Base-by-base conservation (phyloP, 2,888 invertebrate genomes). In the Tyria jacobaeae region DNA sequence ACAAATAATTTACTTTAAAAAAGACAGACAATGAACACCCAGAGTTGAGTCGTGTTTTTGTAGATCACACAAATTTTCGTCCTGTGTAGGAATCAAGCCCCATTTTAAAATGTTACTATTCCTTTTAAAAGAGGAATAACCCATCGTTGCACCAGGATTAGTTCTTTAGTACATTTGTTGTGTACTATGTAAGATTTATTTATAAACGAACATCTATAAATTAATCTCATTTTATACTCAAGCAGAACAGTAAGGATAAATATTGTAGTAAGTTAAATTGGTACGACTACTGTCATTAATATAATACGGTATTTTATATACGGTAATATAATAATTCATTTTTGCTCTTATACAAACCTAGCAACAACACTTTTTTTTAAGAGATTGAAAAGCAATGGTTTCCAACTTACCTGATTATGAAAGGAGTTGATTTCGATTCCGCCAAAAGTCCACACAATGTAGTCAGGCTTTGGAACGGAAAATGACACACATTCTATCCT, bases 381-480 rank as follows among this genome's bases (percentile, higher is more conserved):
- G 1, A 35, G 15, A 35, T 51, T 35, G 15, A 35, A 9, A 15
- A 9, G 61, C 66, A 35, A 37, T 27, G 3, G 31, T 41, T n/a
- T 25, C 25, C n/a, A 47, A 52, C 55, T 83, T 83, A 94, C 94
- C 78, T 95, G 94, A 80, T 96, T 95, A 79, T 95, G 95, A 74
- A 96, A 95, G 1, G 91, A 92, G 87, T 97, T 97, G 69, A 98
- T 96, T 87, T 97, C 96, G 66, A 95, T 95, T 14, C 97, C 98
- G 75, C 96, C 96, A 81, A 96, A 97, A 24, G 96, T 96, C 99
- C 99, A 99, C 37, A 96, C 91, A 50, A 99, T 96, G 67, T 96
- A 95, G 71, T 97, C 97, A 0, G 99, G 98, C 79, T 97, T 97
- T 2, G 99, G 99, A 62, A 99, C 97, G 59, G 98, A 97, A 86